These are phyloP conservation scores for Pituophis catenifer DNA, from an alignment of 2,113 vertebrate species.

Conservation along the genomic window DNA sequence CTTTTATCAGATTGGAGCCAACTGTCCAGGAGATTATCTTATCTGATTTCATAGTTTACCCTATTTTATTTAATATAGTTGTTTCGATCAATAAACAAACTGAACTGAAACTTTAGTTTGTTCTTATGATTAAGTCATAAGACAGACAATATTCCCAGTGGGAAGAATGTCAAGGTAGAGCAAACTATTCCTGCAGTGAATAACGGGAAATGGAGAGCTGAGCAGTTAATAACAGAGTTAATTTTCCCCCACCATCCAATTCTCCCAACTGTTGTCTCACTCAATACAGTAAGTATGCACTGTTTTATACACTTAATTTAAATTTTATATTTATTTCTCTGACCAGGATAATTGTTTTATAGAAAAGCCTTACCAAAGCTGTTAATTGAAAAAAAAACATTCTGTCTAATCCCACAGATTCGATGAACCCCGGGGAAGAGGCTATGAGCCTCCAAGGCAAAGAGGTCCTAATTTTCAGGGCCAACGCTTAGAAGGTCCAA, in stretches of 20 bases:
- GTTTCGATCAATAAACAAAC: not conserved
- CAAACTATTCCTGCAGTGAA: not conserved
- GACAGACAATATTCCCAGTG: not conserved
- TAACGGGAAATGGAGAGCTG: not conserved
- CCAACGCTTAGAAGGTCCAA: conserved; percentile 73
- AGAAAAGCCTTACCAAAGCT: not conserved
- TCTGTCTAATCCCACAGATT: conserved; percentile 74
- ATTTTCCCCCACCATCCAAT: not conserved
- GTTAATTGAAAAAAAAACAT: conserved; percentile 41
- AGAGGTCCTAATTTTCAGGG: conserved; percentile 76
- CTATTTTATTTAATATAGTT: not conserved
- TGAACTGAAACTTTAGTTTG: not conserved
- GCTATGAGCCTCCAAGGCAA: conserved; percentile 71
- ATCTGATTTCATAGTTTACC: not conserved
- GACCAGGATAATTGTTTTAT: not conserved
- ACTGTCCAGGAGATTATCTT: not conserved
- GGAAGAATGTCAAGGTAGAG: not conserved
- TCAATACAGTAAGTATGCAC: no score
- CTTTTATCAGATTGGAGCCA: not conserved
- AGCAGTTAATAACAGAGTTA: not conserved
- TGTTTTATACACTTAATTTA: not conserved
- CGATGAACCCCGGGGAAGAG: conserved; percentile 80
- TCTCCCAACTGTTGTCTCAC: no score
- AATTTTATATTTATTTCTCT: not conserved
- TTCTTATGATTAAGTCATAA: not conserved